Percentiles rank a stretch among this genome's conserved stretches.
Conservation (phyloP, 2,888 invertebrate genomes). For the Campaea margaritaria region DNA sequence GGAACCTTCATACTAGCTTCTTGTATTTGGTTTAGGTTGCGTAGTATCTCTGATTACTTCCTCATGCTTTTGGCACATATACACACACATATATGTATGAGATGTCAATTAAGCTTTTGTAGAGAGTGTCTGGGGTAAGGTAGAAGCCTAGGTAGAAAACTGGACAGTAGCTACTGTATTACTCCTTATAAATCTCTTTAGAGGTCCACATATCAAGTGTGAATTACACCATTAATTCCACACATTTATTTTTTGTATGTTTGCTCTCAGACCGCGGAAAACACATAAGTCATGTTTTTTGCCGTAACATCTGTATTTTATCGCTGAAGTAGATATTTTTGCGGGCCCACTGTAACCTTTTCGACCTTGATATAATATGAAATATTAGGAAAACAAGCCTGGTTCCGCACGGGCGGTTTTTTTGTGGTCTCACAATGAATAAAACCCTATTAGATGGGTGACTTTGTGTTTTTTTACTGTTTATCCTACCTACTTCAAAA, state of each 20-base stretch:
- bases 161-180: conserved; percentile 21
- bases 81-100: too few species aligned
- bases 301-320: conserved; percentile 43
- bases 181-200: conserved; percentile 32
- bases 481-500: too few species aligned
- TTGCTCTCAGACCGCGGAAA: conserved; percentile 36
- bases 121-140: too few species aligned
- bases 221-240: conserved; percentile 41
- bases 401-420: conserved; percentile 19
- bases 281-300: conserved; percentile 44
- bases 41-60: too few species aligned
- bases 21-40: too few species aligned
- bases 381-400: conserved; percentile 31
- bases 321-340: conserved; percentile 37
- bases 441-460: conserved; percentile 2
- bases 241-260: conserved; percentile 39
- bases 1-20: too few species aligned
- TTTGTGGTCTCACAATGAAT: conserved; percentile 16
- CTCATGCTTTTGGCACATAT: too few species aligned
- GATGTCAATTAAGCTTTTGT: too few species aligned
- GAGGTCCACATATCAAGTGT: conserved; percentile 34
- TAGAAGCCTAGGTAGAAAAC: conserved; percentile 13
- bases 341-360: conserved; percentile 30
- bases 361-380: conserved; percentile 35
- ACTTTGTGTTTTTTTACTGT: too few species aligned